Percentiles rank a stretch among this genome's conserved stretches.
phyloP scores from a whole-genome alignment of 1,140 invertebrate species.

The Zaprionus camerounensis region DNA sequence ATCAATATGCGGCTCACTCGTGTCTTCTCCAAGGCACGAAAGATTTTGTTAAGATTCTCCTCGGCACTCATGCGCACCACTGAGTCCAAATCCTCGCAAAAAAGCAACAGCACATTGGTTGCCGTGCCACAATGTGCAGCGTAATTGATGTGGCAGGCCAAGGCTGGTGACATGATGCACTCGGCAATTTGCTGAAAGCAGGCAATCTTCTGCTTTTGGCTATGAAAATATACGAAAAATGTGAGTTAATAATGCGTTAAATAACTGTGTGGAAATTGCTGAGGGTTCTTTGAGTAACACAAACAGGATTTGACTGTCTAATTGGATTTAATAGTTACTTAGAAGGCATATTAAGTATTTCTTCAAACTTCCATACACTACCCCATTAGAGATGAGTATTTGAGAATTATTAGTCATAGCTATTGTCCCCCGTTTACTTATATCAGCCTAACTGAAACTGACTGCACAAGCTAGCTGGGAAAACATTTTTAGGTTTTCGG shows the following conservation, averaged over 20 bases:
- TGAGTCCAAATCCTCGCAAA: slow-evolving; percentile 91
- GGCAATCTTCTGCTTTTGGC: slow-evolving; percentile 89
- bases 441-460: not conserved
- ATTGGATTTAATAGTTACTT: too few relatives aligned
- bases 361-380: too few relatives aligned
- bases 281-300: not conserved
- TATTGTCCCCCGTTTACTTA: too few relatives aligned
- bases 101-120: slow-evolving; percentile 89
- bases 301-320: not conserved
- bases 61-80: slow-evolving; percentile 91
- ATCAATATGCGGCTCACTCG: slow-evolving; percentile 89
- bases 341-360: too few relatives aligned
- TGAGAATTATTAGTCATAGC: too few relatives aligned
- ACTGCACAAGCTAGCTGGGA: not conserved
- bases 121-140: slow-evolving; percentile 88
- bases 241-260: not conserved
- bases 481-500: not conserved
- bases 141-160: slow-evolving; percentile 86
- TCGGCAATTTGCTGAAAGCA: slow-evolving; percentile 89
- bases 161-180: slow-evolving; percentile 87
- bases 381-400: too few relatives aligned
- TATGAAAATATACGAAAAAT: slow-evolving; percentile 71
- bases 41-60: slow-evolving; percentile 92
- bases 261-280: not conserved
- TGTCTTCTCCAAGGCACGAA: slow-evolving; percentile 87